These are phyloP conservation scores for Actias luna DNA, from an alignment of 2,888 invertebrate species.

Conservation along the genomic window DNA sequence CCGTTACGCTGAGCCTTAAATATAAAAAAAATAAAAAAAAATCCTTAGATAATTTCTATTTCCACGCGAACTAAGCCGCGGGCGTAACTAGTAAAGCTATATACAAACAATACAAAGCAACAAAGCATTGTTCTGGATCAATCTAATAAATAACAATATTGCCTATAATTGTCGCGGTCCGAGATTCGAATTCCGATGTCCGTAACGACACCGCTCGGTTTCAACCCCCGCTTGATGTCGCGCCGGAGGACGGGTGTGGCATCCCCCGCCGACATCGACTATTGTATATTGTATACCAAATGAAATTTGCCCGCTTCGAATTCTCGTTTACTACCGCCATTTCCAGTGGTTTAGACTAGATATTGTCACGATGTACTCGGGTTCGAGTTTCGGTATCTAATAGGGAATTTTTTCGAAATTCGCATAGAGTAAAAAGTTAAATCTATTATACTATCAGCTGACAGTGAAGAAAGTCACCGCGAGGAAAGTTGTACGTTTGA, in stretches of 20 bases:
- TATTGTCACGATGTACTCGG: too few relatives aligned
- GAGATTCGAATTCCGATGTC: background rate
- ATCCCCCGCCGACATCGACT: background rate
- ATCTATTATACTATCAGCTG: too few relatives aligned
- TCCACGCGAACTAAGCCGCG: too few relatives aligned
- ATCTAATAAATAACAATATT: background rate
- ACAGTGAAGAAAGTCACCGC: too few relatives aligned
- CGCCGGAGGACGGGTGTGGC: background rate
- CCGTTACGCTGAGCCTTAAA: too few relatives aligned
- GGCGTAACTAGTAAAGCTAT: background rate
- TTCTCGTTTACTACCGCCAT: background rate
- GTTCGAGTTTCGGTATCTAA: too few relatives aligned
- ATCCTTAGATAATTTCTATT: too few relatives aligned
- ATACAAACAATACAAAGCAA: background rate
- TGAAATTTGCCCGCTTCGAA: background rate
- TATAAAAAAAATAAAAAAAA: too few relatives aligned
- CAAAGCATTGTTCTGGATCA: background rate
- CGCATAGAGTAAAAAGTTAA: too few relatives aligned
- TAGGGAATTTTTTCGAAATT: too few relatives aligned
- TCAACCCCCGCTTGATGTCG: background rate
- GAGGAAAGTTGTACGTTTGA: too few relatives aligned
- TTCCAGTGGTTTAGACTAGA: too few relatives aligned
- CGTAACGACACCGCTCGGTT: background rate
- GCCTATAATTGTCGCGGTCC: background rate
- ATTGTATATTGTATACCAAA: background rate